Conservation (phyloP, 2,888 invertebrate species). For the Deroplatys truncata region DNA sequence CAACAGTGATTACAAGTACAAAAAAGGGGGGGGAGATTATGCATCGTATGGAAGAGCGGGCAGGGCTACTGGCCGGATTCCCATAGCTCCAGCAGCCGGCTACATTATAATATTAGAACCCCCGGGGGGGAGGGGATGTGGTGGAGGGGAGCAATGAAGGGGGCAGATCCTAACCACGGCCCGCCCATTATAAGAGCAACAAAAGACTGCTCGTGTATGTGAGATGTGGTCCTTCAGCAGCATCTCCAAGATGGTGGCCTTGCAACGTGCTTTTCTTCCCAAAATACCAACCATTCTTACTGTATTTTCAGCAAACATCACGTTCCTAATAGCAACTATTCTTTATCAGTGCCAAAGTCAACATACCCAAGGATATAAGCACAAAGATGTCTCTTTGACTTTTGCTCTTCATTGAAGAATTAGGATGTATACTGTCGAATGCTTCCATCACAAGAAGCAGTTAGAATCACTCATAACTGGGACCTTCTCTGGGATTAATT, state of each 20-base stretch:
- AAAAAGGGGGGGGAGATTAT: not conserved
- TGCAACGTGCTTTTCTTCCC: not conserved
- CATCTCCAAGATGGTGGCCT: not conserved
- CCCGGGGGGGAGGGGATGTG: conserved; percentile 4
- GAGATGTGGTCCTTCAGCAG: not conserved
- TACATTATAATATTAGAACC: conserved; percentile 22
- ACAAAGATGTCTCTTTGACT: too few relatives aligned
- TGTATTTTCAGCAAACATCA: not conserved
- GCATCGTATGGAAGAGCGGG: not conserved
- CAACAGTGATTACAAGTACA: not conserved
- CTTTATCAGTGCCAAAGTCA: too few relatives aligned
- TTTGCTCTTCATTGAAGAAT: too few relatives aligned
- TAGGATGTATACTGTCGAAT: too few relatives aligned
- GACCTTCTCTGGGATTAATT: too few relatives aligned
- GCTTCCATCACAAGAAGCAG: too few relatives aligned
- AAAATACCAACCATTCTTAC: not conserved
- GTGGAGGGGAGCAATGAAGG: conserved; percentile 10
- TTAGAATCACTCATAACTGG: too few relatives aligned
- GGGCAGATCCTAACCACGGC: conserved; percentile 12
- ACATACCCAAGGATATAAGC: too few relatives aligned
- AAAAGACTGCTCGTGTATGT: not conserved
- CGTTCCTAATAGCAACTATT: not conserved
- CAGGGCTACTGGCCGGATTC: conserved; percentile 21
- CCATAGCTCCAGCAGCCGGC: conserved; percentile 7
- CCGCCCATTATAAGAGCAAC: conserved; percentile 1